A percentile compares a stretch with the other conserved stretches of the same genome.
These are phyloP conservation scores for Trichechus manatus DNA, from an alignment of 2,113 vertebrate species.

Conservation along the genomic window DNA sequence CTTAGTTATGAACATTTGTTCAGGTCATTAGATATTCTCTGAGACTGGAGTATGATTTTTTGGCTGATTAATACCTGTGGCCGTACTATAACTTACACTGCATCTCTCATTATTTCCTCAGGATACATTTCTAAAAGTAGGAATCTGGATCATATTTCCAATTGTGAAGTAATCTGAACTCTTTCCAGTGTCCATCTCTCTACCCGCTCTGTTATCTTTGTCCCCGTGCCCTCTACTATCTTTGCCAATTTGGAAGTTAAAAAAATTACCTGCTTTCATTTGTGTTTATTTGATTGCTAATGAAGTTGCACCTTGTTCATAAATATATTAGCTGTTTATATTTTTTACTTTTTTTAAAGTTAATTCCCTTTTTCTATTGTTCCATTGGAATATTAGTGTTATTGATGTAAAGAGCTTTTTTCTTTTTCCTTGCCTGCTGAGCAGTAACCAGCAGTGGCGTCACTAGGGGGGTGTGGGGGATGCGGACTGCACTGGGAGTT, in stretches of 20 bases:
- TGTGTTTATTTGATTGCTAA: constrained; percentile 34
- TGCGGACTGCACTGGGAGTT: too few relatives aligned
- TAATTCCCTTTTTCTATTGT: constrained; percentile 41
- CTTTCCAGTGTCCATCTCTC: background rate
- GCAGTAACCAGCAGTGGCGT: background rate
- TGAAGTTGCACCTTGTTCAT: background rate
- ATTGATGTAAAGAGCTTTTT: background rate
- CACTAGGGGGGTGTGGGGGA: too few relatives aligned
- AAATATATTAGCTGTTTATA: background rate
- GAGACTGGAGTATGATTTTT: background rate
- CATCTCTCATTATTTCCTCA: constrained; percentile 16
- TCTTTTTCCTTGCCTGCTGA: constrained; percentile 39
- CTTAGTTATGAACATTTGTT: constrained; percentile 23
- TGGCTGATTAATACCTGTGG: background rate
- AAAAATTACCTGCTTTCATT: background rate
- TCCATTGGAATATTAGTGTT: constrained; percentile 42
- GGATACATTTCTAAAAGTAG: background rate
- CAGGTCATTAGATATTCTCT: background rate
- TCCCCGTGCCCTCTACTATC: background rate
- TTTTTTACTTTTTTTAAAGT: constrained; percentile 31
- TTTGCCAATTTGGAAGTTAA: background rate
- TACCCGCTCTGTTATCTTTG: background rate
- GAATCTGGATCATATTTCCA: background rate
- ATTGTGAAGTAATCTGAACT: background rate
- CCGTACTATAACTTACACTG: background rate